These are phyloP conservation scores for Austrolebias charrua DNA, from an alignment of 2,797 vertebrate species.

Conservation along the genomic window DNA sequence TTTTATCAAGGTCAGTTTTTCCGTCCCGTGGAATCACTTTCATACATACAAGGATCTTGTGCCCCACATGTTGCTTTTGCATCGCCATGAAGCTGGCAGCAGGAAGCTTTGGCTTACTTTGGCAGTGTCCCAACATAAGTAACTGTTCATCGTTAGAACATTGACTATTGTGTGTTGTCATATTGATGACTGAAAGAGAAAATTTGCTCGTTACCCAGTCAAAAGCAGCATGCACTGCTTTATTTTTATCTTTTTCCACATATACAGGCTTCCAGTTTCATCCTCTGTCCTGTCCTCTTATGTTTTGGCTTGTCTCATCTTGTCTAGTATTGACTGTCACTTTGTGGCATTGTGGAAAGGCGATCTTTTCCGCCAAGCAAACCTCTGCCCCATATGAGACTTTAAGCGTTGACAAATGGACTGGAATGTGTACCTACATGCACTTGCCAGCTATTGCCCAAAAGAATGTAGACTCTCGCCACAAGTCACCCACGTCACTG, in stretches of 20 bases:
- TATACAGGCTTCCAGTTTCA: not conserved
- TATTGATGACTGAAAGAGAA: constrained; percentile 15
- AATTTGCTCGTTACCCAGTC: constrained; percentile 2
- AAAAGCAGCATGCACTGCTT: constrained; percentile 5
- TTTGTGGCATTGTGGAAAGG: constrained; percentile 27
- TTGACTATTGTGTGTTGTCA: constrained; percentile 1
- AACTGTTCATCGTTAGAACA: constrained; percentile 41
- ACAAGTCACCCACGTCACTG: constrained; percentile 19
- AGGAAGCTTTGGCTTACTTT: constrained; percentile 40
- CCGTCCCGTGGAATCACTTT: constrained; percentile 36
- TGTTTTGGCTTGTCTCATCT: constrained; percentile 10
- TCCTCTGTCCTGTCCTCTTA: constrained; percentile 14
- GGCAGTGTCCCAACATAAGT: constrained; percentile 42
- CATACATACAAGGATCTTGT: constrained; percentile 18
- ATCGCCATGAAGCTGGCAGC: constrained; percentile 45
- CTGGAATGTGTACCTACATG: constrained; percentile 25
- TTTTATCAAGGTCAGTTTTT: constrained; percentile 20
- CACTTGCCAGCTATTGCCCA: constrained; percentile 40
- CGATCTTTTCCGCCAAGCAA: constrained; percentile 21
- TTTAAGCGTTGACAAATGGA: constrained; percentile 38
- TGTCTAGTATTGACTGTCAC: not conserved
- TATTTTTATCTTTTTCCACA: not conserved
- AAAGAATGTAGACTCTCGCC: constrained; percentile 39
- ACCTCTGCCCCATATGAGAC: constrained; percentile 25
- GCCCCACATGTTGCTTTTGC: constrained; percentile 48